Conservation (phyloP, 2,888 invertebrate species). For the Cheilosia vulpina region DNA sequence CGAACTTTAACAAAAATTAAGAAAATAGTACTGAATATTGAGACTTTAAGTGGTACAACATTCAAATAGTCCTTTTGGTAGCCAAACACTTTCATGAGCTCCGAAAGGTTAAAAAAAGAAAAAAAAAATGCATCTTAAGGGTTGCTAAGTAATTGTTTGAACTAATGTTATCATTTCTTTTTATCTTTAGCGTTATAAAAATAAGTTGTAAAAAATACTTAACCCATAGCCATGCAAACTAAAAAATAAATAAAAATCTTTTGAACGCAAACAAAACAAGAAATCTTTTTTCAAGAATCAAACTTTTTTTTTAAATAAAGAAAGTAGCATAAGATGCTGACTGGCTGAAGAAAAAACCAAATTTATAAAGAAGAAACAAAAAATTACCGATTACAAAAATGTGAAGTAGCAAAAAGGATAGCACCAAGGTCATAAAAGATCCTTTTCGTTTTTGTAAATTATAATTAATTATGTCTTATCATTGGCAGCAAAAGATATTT, state of each 20-base stretch:
- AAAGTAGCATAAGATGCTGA: conserved; percentile 75
- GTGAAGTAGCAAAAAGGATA: conserved; percentile 61
- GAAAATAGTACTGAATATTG: no score
- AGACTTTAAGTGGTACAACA: no score
- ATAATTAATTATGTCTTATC: conserved; percentile 32
- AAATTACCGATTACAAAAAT: conserved; percentile 75
- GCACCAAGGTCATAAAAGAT: conserved; percentile 56
- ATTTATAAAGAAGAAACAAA: conserved; percentile 58
- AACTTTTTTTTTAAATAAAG: conserved; percentile 35
- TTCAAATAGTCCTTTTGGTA: no score
- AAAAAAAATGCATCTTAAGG: no score
- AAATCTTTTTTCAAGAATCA: background rate
- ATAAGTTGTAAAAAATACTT: no score
- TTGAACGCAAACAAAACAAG: conserved; percentile 3
- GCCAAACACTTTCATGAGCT: no score
- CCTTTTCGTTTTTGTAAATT: background rate
- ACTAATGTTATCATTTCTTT: no score
- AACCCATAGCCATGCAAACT: no score
- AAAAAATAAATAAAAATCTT: background rate
- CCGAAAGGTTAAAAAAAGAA: no score
- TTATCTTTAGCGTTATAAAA: no score
- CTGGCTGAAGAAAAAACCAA: conserved; percentile 72
- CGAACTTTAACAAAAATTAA: no score
- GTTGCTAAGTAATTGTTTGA: no score
- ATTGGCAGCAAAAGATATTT: conserved; percentile 40